These are phyloP conservation scores for Hydrotaea diabolus DNA, from an alignment of 2,888 invertebrate genomes.

Conservation along the genomic window DNA sequence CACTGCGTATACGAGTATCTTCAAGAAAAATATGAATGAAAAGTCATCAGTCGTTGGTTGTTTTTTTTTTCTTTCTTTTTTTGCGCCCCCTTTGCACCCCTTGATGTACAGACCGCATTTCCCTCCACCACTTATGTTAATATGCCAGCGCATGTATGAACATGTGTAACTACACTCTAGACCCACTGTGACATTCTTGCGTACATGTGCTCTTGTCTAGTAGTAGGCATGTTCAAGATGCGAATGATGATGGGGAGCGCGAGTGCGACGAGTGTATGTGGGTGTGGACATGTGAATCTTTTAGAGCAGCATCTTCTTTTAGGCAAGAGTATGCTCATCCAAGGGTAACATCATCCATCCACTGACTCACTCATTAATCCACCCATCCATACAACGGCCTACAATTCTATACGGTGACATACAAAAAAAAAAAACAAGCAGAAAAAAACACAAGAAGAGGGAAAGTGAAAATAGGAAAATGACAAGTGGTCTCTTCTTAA, in stretches of 20 bases:
- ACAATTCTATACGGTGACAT: neutral
- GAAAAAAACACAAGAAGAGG: no score
- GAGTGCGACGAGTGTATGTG: neutral
- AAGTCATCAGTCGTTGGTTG: neutral
- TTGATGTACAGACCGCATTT: neutral
- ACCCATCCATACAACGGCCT: neutral
- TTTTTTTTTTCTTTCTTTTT: neutral
- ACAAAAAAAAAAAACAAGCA: neutral
- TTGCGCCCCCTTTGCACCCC: neutral
- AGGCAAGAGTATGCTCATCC: slow-evolving; percentile 3
- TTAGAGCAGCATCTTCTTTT: neutral
- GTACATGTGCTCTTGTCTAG: neutral
- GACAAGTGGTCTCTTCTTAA: slow-evolving; percentile 11
- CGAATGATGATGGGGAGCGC: neutral
- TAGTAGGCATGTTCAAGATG: no score
- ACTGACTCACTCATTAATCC: neutral
- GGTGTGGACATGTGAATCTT: slow-evolving; percentile 17
- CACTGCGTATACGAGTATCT: neutral
- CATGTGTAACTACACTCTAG: neutral
- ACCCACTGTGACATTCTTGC: neutral
- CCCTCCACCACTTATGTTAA: neutral
- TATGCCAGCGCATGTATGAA: neutral
- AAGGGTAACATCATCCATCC: slow-evolving; percentile 18
- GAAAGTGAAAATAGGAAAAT: neutral
- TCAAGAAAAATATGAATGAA: slow-evolving; percentile 20